A percentile compares a stretch with the other conserved stretches of the same genome.
These are phyloP conservation scores for Metridium senile DNA, from an alignment of 92 coral and sea anemone genomes.

Conservation along the genomic window DNA sequence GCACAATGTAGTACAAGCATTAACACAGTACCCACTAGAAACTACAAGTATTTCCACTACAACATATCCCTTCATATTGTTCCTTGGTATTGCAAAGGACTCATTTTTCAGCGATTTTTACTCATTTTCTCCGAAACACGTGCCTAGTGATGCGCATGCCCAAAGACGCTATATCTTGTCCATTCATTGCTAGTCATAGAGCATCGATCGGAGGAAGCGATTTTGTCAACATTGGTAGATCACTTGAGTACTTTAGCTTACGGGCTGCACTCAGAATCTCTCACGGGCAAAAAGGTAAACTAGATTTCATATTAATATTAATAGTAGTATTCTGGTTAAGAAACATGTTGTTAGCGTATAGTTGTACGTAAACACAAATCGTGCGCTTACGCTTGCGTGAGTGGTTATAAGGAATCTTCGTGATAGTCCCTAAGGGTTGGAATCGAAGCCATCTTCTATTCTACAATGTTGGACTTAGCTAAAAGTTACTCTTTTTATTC, in stretches of 20 bases:
- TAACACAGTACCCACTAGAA: too few relatives aligned
- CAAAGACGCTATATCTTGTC: conserved; percentile 8
- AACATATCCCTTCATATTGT: too few relatives aligned
- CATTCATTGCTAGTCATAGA: conserved; percentile 42
- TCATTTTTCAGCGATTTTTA: conserved; percentile 6
- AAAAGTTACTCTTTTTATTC: neutral
- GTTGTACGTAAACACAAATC: conserved; percentile 21
- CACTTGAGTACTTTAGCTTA: conserved; percentile 21
- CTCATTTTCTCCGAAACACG: conserved; percentile 27
- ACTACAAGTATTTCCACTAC: too few relatives aligned
- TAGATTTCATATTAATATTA: neutral
- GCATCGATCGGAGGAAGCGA: conserved; percentile 36
- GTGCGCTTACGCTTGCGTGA: conserved; percentile 43
- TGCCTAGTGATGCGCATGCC: conserved; percentile 42
- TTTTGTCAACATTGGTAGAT: conserved; percentile 46
- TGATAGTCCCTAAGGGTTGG: conserved; percentile 21
- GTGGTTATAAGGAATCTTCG: conserved; percentile 22
- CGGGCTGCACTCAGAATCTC: conserved; percentile 7
- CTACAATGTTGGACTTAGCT: neutral
- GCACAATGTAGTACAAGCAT: too few relatives aligned
- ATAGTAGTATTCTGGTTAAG: neutral
- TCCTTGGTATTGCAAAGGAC: too few relatives aligned
- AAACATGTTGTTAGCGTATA: neutral
- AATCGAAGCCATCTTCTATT: conserved; percentile 3
- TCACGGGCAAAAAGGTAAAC: conserved; percentile 24